Evolutionary conservation across 2,797 vertebrate species (phyloP).

Genomic region (Lophius americanus): DNA sequence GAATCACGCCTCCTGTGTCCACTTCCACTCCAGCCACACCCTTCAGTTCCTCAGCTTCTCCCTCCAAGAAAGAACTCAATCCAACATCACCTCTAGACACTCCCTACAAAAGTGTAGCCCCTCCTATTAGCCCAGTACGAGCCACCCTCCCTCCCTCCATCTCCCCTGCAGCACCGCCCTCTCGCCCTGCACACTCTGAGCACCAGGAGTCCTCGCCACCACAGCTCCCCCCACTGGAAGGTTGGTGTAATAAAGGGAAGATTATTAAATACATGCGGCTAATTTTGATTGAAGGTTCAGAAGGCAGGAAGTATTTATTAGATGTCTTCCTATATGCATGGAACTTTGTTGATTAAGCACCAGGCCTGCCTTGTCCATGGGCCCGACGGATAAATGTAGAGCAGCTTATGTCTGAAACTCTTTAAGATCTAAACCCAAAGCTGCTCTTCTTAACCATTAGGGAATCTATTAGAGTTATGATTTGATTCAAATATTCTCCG

Average conservation of each 20-base stretch:
- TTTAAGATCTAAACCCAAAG: slow-evolving; percentile 12
- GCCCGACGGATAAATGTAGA: slow-evolving; percentile 45
- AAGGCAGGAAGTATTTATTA: slow-evolving; percentile 48
- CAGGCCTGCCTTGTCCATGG: slow-evolving; percentile 54
- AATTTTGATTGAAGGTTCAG: slow-evolving; percentile 54
- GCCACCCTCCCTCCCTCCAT: slow-evolving; percentile 55
- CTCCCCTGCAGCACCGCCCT: slow-evolving; percentile 71
- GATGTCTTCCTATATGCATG: slow-evolving; percentile 77
- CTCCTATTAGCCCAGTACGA: slow-evolving; percentile 34
- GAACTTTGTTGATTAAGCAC: slow-evolving; percentile 65
- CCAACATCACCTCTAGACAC: slow-evolving; percentile 24
- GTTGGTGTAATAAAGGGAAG: slow-evolving; percentile 81
- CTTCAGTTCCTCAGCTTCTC: slow-evolving; percentile 23
- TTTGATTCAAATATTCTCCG: slow-evolving; percentile 1
- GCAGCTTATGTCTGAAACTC: slow-evolving; percentile 6
- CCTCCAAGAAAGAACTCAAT: slow-evolving; percentile 35
- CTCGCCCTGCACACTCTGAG: slow-evolving; percentile 80
- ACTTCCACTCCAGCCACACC: slow-evolving; percentile 12
- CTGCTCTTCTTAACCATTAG: neutral
- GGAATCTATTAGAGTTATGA: neutral
- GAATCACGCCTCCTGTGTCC: neutral
- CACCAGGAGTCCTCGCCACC: slow-evolving; percentile 78
- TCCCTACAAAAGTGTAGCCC: slow-evolving; percentile 30
- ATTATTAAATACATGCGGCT: slow-evolving; percentile 61
- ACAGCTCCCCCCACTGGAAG: slow-evolving; percentile 79